Conservation (phyloP, 2,797 vertebrate genomes). For the Bovichtus diacanthus region DNA sequence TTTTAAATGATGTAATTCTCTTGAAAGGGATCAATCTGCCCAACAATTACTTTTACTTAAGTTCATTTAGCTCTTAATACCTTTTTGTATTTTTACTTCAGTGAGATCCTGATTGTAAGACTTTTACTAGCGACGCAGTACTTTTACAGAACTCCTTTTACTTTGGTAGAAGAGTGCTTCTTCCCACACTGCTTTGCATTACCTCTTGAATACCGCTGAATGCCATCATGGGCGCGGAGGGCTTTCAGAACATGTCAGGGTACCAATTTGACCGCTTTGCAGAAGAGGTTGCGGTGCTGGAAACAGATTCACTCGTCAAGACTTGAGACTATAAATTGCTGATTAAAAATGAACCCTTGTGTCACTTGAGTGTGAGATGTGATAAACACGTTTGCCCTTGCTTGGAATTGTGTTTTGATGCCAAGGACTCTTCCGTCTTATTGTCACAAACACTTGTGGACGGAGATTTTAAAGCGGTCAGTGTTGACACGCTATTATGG, state of each 20-base stretch:
- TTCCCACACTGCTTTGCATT: not conserved
- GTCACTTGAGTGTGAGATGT: slow-evolving; percentile 44
- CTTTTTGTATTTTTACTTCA: not conserved
- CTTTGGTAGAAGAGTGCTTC: not conserved
- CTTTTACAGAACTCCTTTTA: not conserved
- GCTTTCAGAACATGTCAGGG: slow-evolving; percentile 12
- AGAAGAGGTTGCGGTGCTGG: not conserved
- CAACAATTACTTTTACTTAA: not conserved
- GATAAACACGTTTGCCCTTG: slow-evolving; percentile 73
- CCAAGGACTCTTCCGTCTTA: slow-evolving; percentile 61
- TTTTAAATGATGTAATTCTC: not conserved
- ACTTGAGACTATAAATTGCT: slow-evolving; percentile 44
- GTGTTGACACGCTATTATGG: slow-evolving; percentile 56
- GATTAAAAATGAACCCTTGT: slow-evolving; percentile 60
- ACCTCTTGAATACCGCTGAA: not conserved
- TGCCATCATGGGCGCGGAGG: not conserved
- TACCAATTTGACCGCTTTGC: not conserved
- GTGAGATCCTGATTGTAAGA: not conserved
- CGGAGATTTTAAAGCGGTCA: slow-evolving; percentile 58
- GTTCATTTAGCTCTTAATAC: not conserved
- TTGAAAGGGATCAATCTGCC: not conserved
- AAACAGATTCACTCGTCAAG: slow-evolving; percentile 59
- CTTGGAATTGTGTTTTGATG: slow-evolving; percentile 59
- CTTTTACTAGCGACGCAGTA: not conserved
- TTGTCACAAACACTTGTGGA: slow-evolving; percentile 61